Conservation (phyloP, 2,888 invertebrate genomes). For the Uropetala carovei region DNA sequence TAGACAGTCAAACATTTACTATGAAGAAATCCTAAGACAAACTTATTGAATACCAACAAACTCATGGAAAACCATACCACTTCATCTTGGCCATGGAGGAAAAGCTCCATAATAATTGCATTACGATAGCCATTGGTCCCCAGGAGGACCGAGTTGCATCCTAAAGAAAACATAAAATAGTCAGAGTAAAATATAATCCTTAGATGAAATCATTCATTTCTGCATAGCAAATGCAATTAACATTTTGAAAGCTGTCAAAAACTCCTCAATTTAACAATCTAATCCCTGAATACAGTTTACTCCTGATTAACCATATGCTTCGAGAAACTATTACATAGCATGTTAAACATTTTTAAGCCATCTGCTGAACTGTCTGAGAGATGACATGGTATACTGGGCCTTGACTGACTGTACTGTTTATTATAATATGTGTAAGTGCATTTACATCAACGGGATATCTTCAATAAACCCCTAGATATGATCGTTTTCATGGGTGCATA, state of each 20-base stretch:
- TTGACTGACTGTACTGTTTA: too few species aligned
- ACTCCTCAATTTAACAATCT: background rate
- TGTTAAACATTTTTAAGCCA: too few species aligned
- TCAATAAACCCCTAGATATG: too few species aligned
- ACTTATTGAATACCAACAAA: slow-evolving; percentile 35
- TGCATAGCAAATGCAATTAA: background rate
- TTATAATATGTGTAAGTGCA: too few species aligned
- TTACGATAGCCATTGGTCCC: slow-evolving; percentile 33
- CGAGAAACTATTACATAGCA: too few species aligned
- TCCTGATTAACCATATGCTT: too few species aligned
- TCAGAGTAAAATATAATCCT: slow-evolving; percentile 1
- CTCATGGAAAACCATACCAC: slow-evolving; percentile 42
- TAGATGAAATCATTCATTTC: background rate
- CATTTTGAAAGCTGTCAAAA: background rate
- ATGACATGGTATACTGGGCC: too few species aligned
- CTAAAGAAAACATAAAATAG: slow-evolving; percentile 43
- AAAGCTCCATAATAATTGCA: slow-evolving; percentile 48
- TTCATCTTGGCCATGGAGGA: slow-evolving; percentile 51
- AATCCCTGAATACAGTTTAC: too few species aligned
- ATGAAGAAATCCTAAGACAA: slow-evolving; percentile 37
- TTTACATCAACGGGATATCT: too few species aligned
- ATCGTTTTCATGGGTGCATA: too few species aligned
- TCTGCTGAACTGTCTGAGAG: too few species aligned
- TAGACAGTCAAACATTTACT: slow-evolving; percentile 4
- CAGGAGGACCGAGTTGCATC: slow-evolving; percentile 55